phyloP scores from a whole-genome alignment of 2,113 vertebrate species.

The Ictalurus punctatus region DNA sequence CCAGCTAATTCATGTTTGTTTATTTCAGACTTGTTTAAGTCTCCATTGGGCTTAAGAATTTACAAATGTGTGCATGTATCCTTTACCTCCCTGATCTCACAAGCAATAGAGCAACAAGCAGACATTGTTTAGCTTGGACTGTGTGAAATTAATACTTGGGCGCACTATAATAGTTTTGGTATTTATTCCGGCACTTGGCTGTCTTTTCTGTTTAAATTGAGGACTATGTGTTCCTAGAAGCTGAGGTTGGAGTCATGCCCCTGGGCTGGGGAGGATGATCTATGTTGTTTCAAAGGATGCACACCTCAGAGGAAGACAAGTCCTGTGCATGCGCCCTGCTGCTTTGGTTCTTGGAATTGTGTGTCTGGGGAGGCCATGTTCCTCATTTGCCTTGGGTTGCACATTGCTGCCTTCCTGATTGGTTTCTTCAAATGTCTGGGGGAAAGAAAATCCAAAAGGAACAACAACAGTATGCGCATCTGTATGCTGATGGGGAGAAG shows the following conservation, averaged over 20 bases:
- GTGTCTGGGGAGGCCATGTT: conserved; percentile 44
- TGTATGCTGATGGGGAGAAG: conserved; percentile 30
- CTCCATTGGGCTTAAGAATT: conserved; percentile 35
- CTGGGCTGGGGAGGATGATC: conserved; percentile 22
- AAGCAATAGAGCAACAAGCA: conserved; percentile 34
- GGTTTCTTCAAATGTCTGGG: conserved; percentile 32
- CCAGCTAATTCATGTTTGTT: conserved; percentile 52
- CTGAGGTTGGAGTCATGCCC: neutral
- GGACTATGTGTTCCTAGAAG: conserved; percentile 45
- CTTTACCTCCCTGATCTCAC: conserved; percentile 31
- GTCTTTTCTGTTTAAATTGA: conserved; percentile 43
- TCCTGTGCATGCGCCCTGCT: conserved; percentile 36
- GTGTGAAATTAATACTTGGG: conserved; percentile 37
- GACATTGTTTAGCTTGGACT: conserved; percentile 45
- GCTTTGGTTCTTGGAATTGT: conserved; percentile 53
- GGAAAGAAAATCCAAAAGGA: conserved; percentile 35
- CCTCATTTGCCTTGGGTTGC: conserved; percentile 39
- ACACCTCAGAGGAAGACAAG: conserved; percentile 37
- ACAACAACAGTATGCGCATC: conserved; percentile 40
- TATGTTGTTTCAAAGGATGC: conserved; percentile 50
- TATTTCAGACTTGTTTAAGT: conserved; percentile 48
- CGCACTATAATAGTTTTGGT: conserved; percentile 44
- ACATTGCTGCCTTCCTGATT: conserved; percentile 34
- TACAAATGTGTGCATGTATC: conserved; percentile 26
- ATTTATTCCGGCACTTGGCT: conserved; percentile 44